phyloP scores from a whole-genome alignment of 2,888 invertebrate genomes.

The Achlya flavicornis region DNA sequence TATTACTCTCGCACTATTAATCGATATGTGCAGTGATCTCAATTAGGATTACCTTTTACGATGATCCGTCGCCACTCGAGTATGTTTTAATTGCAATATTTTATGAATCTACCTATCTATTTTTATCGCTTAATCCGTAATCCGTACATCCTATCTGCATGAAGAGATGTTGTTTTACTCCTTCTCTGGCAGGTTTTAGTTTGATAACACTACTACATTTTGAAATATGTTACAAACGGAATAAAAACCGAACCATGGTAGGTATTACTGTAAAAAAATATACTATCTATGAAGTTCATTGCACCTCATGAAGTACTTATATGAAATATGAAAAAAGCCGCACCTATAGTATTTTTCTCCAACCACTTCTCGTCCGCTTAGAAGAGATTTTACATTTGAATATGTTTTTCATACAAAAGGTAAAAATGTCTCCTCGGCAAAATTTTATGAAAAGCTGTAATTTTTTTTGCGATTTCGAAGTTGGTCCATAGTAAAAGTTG shows the following conservation, averaged over 20 bases:
- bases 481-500: too few relatives aligned
- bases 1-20: slow-evolving; percentile 3
- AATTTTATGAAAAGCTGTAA: too few relatives aligned
- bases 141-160: neutral
- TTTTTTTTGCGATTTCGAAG: too few relatives aligned
- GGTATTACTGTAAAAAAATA: neutral
- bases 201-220: neutral
- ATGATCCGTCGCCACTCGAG: neutral
- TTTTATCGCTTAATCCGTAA: neutral
- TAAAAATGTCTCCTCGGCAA: too few relatives aligned
- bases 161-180: neutral
- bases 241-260: too few relatives aligned
- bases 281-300: neutral
- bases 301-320: neutral
- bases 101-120: neutral
- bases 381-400: too few relatives aligned
- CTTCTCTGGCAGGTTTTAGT: neutral
- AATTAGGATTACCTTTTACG: slow-evolving; percentile 8
- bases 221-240: neutral
- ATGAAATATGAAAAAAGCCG: too few relatives aligned
- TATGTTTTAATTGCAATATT: slow-evolving; percentile 8
- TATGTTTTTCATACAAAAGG: too few relatives aligned
- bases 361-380: too few relatives aligned
- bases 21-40: slow-evolving; percentile 1
- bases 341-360: too few relatives aligned